These are phyloP conservation scores for Atlantisia rogersi DNA, from an alignment of 2,113 vertebrate species.

Conservation along the genomic window DNA sequence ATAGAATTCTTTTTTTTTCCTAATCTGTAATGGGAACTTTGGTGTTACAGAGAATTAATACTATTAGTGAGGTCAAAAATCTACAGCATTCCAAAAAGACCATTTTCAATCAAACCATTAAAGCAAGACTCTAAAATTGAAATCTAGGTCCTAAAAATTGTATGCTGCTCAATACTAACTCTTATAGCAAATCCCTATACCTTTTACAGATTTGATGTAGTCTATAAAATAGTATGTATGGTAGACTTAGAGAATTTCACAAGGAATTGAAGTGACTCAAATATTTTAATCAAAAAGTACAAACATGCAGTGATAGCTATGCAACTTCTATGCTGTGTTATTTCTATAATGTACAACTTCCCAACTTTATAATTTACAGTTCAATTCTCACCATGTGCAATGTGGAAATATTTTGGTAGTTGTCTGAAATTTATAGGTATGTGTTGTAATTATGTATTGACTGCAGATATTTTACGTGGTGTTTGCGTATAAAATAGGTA, in stretches of 20 bases:
- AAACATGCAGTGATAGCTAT: background rate
- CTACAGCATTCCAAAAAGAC: background rate
- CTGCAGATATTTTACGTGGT: background rate
- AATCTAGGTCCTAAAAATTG: background rate
- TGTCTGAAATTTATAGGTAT: background rate
- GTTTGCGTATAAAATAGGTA: background rate
- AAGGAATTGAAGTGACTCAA: background rate
- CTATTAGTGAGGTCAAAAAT: conserved; percentile 54
- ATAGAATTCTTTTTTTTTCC: conserved; percentile 5
- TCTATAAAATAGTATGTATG: background rate
- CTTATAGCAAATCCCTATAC: background rate
- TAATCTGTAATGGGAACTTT: conserved; percentile 7
- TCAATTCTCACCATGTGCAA: background rate
- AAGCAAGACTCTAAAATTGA: conserved; percentile 23
- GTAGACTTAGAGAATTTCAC: background rate
- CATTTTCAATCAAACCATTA: conserved; percentile 38
- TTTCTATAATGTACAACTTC: background rate
- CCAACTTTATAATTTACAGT: background rate
- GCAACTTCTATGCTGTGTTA: background rate
- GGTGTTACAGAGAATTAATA: conserved; percentile 55
- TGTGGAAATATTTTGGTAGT: background rate
- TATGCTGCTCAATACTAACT: background rate
- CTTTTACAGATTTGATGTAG: conserved; percentile 8
- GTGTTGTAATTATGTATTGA: background rate
- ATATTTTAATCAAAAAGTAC: background rate